These are phyloP conservation scores for Kuschelorhynchus macadamiae DNA, from an alignment of 2,888 invertebrate species.

Conservation along the genomic window DNA sequence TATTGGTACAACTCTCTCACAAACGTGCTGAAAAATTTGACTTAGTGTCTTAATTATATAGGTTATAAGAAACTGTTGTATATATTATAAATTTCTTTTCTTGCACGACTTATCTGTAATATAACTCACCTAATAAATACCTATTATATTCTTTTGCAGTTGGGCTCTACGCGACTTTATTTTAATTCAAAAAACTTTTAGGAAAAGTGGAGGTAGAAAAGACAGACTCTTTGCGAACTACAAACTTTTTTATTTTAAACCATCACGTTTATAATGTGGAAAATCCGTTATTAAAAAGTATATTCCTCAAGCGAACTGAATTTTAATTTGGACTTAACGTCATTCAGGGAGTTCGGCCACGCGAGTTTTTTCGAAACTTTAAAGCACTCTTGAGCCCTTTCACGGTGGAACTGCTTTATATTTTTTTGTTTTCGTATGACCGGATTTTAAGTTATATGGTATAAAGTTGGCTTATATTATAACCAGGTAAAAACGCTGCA, in stretches of 20 bases:
- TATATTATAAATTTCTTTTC: no score
- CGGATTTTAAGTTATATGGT: no score
- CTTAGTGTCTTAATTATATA: no score
- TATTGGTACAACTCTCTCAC: no score
- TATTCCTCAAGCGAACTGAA: conserved; percentile 5
- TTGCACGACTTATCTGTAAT: no score
- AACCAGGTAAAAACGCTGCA: no score
- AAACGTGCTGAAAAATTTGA: no score
- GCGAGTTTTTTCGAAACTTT: conserved; percentile 21
- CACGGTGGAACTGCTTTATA: conserved; percentile 4
- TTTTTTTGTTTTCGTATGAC: no score
- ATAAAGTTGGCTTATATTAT: no score
- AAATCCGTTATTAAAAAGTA: conserved; percentile 23
- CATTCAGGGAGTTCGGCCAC: conserved; percentile 4
- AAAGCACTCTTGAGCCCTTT: conserved; percentile 25
- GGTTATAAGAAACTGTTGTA: no score
- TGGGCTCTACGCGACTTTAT: background rate
- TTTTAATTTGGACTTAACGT: conserved; percentile 20
- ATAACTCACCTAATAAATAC: no score
- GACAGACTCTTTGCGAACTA: no score
- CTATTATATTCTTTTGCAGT: conserved; percentile 3
- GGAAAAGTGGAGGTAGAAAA: background rate
- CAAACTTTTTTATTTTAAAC: conserved; percentile 4
- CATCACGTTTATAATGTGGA: conserved; percentile 16
- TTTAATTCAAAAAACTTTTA: background rate